Percentiles rank a stretch among this genome's conserved stretches.
Conservation (phyloP, 1,140 invertebrate genomes). For the Drosophila takahashii region DNA sequence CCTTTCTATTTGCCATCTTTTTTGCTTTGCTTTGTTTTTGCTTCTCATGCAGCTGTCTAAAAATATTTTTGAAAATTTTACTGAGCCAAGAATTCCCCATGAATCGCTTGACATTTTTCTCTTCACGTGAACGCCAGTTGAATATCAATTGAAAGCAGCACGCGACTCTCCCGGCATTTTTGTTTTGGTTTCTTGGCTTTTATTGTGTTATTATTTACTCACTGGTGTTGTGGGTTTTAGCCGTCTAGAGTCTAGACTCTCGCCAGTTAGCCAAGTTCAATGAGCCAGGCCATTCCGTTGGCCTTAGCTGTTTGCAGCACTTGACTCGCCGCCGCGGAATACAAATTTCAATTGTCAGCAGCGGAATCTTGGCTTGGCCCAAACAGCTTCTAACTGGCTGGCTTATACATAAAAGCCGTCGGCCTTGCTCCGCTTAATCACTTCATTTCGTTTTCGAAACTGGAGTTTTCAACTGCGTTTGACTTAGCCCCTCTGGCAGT, state of each 20-base stretch:
- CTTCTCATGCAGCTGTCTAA: conserved; percentile 19
- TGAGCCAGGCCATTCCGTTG: conserved; percentile 48
- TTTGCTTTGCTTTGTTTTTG: background rate
- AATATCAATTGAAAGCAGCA: conserved; percentile 54
- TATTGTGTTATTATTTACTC: conserved; percentile 37
- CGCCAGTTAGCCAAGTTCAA: conserved; percentile 61
- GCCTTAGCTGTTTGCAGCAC: conserved; percentile 60
- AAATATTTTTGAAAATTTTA: conserved; percentile 27
- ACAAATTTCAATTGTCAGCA: conserved; percentile 64
- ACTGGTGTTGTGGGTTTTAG: conserved; percentile 18
- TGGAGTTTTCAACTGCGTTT: conserved; percentile 23
- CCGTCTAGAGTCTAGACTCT: conserved; percentile 28
- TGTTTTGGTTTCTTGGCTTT: conserved; percentile 25
- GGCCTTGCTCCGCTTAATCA: conserved; percentile 71
- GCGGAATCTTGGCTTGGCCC: conserved; percentile 33
- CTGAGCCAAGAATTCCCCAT: conserved; percentile 49
- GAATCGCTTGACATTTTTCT: conserved; percentile 27
- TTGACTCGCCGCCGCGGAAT: conserved; percentile 43
- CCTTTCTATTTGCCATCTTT: conserved; percentile 12
- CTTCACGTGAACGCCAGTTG: conserved; percentile 44
- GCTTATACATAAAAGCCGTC: conserved; percentile 50
- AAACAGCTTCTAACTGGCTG: conserved; percentile 25
- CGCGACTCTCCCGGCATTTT: conserved; percentile 61
- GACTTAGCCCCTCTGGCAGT: conserved; percentile 21
- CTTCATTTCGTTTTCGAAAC: conserved; percentile 48